Percentiles rank a stretch among this genome's conserved stretches.
Evolutionary conservation across 1,140 invertebrate genomes (phyloP).

Genomic region (Papilio xuthus): DNA sequence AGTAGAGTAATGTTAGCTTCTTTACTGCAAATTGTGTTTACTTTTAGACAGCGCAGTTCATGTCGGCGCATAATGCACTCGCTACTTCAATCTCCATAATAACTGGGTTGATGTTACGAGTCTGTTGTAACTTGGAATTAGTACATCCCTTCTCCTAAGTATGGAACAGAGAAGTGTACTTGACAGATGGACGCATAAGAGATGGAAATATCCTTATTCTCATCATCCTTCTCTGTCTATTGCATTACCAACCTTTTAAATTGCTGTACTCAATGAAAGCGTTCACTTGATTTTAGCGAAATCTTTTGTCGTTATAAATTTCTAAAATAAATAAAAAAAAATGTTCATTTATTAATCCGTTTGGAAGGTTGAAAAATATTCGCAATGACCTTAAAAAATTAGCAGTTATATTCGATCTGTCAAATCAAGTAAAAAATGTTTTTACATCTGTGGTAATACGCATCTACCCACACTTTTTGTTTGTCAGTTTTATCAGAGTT

Average conservation of each 20-base stretch:
- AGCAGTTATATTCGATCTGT: not conserved
- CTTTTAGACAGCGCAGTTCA: not conserved
- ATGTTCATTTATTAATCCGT: too few species aligned
- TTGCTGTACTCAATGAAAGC: too few species aligned
- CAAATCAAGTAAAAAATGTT: not conserved
- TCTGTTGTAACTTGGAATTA: not conserved
- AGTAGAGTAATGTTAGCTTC: not conserved
- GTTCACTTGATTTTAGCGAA: too few species aligned
- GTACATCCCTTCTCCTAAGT: too few species aligned
- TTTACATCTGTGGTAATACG: not conserved
- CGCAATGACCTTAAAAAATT: not conserved
- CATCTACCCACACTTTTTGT: not conserved
- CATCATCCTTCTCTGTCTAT: too few species aligned
- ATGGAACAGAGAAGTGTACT: too few species aligned
- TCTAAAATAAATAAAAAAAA: too few species aligned
- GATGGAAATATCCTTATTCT: too few species aligned
- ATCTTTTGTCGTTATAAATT: too few species aligned
- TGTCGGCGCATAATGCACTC: conserved; percentile 2
- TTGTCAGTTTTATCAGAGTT: not conserved
- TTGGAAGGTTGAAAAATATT: not conserved
- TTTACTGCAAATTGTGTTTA: not conserved
- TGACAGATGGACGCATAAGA: too few species aligned
- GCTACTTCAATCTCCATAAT: not conserved
- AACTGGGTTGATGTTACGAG: not conserved
- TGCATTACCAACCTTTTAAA: too few species aligned